Evolutionary conservation across 2,797 vertebrate species (phyloP), one percentile per base, ranked within the genome.

Genomic region (Gobionotothen gibberifrons): DNA sequence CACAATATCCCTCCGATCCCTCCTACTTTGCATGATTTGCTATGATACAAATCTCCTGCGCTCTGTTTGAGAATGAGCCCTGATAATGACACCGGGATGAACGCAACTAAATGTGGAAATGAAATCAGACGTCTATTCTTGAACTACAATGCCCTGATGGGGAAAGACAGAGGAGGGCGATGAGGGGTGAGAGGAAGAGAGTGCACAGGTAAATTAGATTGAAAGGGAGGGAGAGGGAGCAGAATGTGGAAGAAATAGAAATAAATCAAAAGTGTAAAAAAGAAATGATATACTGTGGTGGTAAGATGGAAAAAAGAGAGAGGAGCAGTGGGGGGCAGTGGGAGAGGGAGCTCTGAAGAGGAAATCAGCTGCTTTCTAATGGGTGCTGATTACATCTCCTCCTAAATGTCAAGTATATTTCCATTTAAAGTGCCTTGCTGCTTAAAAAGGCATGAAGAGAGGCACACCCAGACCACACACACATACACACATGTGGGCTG

Each of bases 331-430:
- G 52, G 73, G 63, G 69, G 74, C 13, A 21, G 73, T 29, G 53
- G 43, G 72, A 57, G 66, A 68, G 49, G 70, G 69, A 81, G 76
- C 70, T 84, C 77, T 89, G 82, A 83, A 93, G 91, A 87, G 92
- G 90, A 93, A 93, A 96, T 95, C 95, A 95, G 90, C 93, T 94
- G 96, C 95, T 96, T 96, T 95, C 93, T 96, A 96, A 96, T 95
- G 92, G 85, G 92, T 77, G 85, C 96, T 97, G 95, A 97, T 97
- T 96, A 96, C 92, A 95, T 93, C 92, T 94, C 94, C 93, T 95
- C 93, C 95, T 95, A 97, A 97, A 96, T 94, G 95, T 96, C 96
- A 96, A 97, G 94, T 94, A 92, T 94, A 96, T 97, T 97, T 97
- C 95, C 96, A 97, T 97, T 97, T 96, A 96, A 95, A 97, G 94